Conservation (phyloP, 2,888 invertebrate species). For the Branchipolynoe longqiensis region DNA sequence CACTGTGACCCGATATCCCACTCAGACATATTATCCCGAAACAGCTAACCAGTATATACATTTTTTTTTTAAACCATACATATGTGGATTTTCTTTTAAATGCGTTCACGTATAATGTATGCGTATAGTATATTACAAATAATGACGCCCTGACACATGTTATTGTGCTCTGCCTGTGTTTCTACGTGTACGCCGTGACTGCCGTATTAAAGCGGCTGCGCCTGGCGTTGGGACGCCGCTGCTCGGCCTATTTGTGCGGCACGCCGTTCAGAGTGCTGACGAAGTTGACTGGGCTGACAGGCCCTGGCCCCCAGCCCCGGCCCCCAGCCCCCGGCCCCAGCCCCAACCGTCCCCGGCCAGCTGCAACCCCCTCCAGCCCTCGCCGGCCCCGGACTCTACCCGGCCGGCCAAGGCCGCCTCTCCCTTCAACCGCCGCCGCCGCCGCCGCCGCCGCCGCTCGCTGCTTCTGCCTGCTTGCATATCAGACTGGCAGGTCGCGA, state of each 20-base stretch:
- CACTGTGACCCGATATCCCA: too few relatives aligned
- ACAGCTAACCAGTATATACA: too few relatives aligned
- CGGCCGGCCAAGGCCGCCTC: slow-evolving; percentile 2
- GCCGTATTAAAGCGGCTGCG: slow-evolving; percentile 31
- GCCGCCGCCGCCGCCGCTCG: neutral
- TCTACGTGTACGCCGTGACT: neutral
- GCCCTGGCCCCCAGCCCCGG: slow-evolving; percentile 38
- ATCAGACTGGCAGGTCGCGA: neutral
- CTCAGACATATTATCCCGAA: too few relatives aligned
- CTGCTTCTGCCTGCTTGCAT: slow-evolving; percentile 19
- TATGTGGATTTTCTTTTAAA: too few relatives aligned
- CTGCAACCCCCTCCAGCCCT: slow-evolving; percentile 20
- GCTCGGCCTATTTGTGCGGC: slow-evolving; percentile 13
- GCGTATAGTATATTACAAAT: too few relatives aligned
- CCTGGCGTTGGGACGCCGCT: neutral
- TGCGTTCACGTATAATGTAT: too few relatives aligned
- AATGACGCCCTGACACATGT: too few relatives aligned
- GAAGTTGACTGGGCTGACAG: slow-evolving; percentile 43
- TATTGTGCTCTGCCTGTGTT: neutral
- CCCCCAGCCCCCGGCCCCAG: neutral
- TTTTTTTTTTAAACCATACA: too few relatives aligned
- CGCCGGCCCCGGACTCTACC: neutral
- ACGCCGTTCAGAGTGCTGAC: slow-evolving; percentile 6
- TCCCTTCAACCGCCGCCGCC: neutral
- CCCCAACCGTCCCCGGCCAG: neutral